A percentile compares a stretch with the other conserved stretches of the same genome.
These are phyloP conservation scores for Odocoileus virginianus DNA, from an alignment of 2,113 vertebrate genomes.

Conservation along the genomic window DNA sequence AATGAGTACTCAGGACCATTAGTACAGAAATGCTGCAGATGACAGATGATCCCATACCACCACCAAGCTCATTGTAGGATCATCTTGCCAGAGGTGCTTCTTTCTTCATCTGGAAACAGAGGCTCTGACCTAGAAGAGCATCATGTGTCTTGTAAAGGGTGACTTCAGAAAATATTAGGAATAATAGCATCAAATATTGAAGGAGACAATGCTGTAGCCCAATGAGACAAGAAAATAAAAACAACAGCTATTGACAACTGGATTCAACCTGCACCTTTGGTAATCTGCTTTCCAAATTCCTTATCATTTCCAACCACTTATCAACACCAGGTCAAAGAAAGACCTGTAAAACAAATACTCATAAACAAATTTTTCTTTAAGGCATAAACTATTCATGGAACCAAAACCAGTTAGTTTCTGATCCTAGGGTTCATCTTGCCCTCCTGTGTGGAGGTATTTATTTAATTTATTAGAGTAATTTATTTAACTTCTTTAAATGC, in stretches of 20 bases:
- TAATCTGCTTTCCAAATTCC: not conserved
- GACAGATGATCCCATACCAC: constrained; percentile 28
- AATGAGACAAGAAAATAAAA: not conserved
- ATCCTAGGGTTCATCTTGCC: not conserved
- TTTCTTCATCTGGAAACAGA: not conserved
- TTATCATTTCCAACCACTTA: not conserved
- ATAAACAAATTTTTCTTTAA: not conserved
- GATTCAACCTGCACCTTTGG: not conserved
- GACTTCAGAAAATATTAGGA: constrained; percentile 67
- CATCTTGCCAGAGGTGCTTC: not conserved
- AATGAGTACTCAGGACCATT: constrained; percentile 27
- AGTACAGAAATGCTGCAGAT: constrained; percentile 68
- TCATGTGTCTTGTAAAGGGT: constrained; percentile 52
- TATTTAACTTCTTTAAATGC: not conserved
- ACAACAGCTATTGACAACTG: not conserved
- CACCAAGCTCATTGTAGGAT: not conserved
- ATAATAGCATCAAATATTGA: constrained; percentile 61
- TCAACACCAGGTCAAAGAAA: not conserved
- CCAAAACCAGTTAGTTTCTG: not conserved
- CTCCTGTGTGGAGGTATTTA: not conserved
- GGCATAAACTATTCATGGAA: not conserved
- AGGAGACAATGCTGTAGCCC: constrained; percentile 31
- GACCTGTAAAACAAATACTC: not conserved
- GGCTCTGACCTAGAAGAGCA: not conserved
- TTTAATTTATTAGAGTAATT: not conserved